A percentile compares a stretch with the other conserved stretches of the same genome.
Evolutionary conservation across 2,113 vertebrate species (phyloP).

Genomic region (Vireo altiloquus): DNA sequence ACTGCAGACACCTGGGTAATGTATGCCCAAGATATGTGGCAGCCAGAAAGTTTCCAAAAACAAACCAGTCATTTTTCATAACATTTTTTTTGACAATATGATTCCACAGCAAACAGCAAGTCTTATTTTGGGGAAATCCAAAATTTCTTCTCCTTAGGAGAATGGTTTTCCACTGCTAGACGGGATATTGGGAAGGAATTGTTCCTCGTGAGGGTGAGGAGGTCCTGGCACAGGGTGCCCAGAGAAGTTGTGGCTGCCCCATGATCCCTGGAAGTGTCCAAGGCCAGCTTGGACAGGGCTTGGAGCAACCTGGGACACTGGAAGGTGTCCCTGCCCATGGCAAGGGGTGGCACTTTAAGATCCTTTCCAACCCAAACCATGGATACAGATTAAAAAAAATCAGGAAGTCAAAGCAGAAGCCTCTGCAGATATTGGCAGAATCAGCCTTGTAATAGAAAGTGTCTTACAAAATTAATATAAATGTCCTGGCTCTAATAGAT

Average conservation of each 20-base stretch:
- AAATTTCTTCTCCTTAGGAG: neutral
- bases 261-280: neutral
- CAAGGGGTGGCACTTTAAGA: neutral
- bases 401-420: neutral
- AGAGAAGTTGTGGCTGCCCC: neutral
- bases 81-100: neutral
- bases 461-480: neutral
- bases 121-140: neutral
- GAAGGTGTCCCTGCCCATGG: neutral
- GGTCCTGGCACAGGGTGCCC: neutral
- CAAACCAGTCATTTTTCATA: neutral
- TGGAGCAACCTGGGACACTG: accelerated
- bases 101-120: neutral
- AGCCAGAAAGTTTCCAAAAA: neutral
- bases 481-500: neutral
- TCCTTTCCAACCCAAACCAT: neutral
- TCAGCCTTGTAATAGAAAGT: neutral
- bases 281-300: accelerated
- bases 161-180: neutral
- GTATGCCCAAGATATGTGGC: neutral
- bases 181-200: neutral
- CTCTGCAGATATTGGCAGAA: neutral
- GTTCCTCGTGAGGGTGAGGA: accelerated
- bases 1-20: neutral
- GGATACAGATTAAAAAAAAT: neutral